A percentile compares a stretch with the other conserved stretches of the same genome.
Conservation (phyloP, 2,888 invertebrate species). For the Nephrotoma flavescens region DNA sequence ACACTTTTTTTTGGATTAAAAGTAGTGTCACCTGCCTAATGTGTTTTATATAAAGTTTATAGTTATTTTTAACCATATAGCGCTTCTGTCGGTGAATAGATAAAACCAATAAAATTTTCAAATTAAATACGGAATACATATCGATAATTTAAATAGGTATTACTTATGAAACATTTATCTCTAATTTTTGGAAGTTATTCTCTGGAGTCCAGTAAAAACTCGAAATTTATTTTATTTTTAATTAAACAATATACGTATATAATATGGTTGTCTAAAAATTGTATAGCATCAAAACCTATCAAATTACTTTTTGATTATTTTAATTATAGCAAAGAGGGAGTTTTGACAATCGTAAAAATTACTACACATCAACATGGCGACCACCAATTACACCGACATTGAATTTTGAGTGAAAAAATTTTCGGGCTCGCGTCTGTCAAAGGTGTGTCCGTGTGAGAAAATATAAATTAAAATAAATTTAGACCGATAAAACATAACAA, state of each 20-base stretch:
- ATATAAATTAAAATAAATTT: not conserved
- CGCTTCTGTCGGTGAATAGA: too few species aligned
- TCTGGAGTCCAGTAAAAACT: too few species aligned
- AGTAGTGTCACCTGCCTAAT: too few species aligned
- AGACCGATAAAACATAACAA: not conserved
- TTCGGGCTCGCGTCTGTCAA: conserved; percentile 8
- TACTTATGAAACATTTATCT: too few species aligned
- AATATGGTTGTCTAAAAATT: not conserved
- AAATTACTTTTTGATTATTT: not conserved
- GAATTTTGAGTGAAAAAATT: not conserved
- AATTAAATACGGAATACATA: too few species aligned
- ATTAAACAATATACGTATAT: not conserved
- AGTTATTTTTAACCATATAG: too few species aligned
- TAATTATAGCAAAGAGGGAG: not conserved
- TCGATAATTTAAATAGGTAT: too few species aligned
- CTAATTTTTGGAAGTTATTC: too few species aligned
- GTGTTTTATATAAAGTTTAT: too few species aligned
- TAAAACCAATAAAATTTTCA: too few species aligned
- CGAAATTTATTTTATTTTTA: not conserved
- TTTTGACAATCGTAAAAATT: not conserved
- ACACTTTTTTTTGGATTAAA: too few species aligned
- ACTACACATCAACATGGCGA: conserved; percentile 11
- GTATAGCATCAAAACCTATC: not conserved
- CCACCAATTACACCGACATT: conserved; percentile 5
- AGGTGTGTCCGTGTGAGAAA: conserved; percentile 10